Base-by-base conservation (phyloP, 2,113 vertebrate species). In the Rana temporaria region DNA sequence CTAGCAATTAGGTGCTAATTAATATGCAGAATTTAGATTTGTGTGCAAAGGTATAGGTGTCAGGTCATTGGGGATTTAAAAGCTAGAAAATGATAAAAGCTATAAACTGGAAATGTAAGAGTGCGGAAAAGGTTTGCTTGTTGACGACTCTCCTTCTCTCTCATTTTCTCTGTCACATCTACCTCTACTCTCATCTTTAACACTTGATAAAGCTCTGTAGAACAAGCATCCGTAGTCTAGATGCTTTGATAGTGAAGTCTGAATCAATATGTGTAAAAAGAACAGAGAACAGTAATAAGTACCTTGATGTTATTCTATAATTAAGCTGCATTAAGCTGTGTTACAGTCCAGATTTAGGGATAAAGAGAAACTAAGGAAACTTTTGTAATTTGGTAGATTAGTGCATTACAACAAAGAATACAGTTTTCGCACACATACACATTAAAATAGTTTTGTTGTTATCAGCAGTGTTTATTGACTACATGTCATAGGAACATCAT, bases 291-390 rank as follows among this genome's bases (percentile, higher is more conserved):
- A 60, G 77, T 16, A 59, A 32, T 59, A 70, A 79, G 32, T 42
- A n/a, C 32, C 66, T 70, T 68, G 55, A 69, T 70, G 66, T 70
- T 70, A 70, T 62, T 68, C 65, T 63, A 65, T 65, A 89, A 90
- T 88, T 83, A 84, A 86, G 87, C 85, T 79, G 57, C 89, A 90
- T 88, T 83, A 84, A 86, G 87, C 85, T 81, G 60, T 38, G 72
- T 42, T 75, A 19, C 38, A 6, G 22, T 30, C 57, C 32, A 38
- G 42, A 14, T 75, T 62, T 75, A 63, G 32, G 18, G n/a, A n/a
- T 57, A 73, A 55, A 24, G 4, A 52, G 9, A 34, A 59, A 73
- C 15, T 18, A 73, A 57, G 8, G 4, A 56, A 73, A 59, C 4
- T 74, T 42, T 42, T 42, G 38, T 7, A 42, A 42, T 42, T 42